Evolutionary conservation across 2,113 vertebrate genomes (phyloP), one percentile per base, ranked within the genome.

Genomic region (Ceratotherium simum): DNA sequence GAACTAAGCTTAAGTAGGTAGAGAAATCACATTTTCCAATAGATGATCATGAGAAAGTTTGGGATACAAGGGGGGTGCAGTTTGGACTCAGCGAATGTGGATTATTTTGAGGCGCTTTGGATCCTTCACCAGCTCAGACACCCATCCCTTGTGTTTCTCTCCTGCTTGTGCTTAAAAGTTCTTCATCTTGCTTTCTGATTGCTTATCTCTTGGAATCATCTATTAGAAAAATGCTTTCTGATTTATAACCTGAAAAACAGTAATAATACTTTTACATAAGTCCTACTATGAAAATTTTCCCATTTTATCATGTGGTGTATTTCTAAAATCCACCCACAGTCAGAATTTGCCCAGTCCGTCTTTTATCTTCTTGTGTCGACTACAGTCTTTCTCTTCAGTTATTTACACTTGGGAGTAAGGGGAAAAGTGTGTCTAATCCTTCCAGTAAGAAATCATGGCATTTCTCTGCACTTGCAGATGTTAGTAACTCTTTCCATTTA

Each of bases 1-100:
- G 39, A 88, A 91, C 14, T 91, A 23, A 51, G 54, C 56, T 62
- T 72, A 58, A 39, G 48, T 29, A 69, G 42, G 29, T 69, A 23
- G 11, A 87, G 36, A 86, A 70, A 92, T 69, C 18, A 42, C 14
- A 70, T 86, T 95, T 94, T 88, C n/a, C 78, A 91, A 75, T 31
- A 90, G n/a, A 65, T 92, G 27, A 42, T 82, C n/a, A 58, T 25
- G 16, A 72, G 33, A 3, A 64, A 36, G 7, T n/a, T 91, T 79
- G 48, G 62, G 25, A 5, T n/a, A 6, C 3, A 54, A 31, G 29
- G 6, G 23, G 25, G 8, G 1, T 27, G 0, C 12, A n/a, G 2
- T 56, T 33, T 20, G 18, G 48, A 51, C 7, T 76, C 12, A 56
- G 70, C 17, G 75, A 64, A 69, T 31, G 9, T 8, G 23, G 36